Percentiles rank a stretch among this genome's conserved stretches.
Conservation (phyloP, 2,888 invertebrate species). For the Palloptera scutellata region DNA sequence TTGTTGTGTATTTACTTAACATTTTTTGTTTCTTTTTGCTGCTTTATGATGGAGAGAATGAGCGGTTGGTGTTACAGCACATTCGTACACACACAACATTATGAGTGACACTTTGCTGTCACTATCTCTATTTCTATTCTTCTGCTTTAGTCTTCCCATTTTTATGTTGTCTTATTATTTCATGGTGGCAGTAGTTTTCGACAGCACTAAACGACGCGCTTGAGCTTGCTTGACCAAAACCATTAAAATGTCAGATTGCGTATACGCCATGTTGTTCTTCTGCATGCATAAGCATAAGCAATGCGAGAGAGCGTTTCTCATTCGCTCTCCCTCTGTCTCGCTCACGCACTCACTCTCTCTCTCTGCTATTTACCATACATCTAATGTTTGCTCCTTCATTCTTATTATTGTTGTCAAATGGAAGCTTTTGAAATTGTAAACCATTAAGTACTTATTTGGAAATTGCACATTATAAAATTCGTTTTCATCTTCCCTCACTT, state of each 20-base stretch:
- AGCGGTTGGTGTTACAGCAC: no score
- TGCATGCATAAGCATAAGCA: constrained; percentile 9
- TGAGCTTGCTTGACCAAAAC: constrained; percentile 59
- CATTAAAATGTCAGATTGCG: constrained; percentile 57
- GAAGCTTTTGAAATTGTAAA: background rate
- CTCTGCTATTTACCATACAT: constrained; percentile 5
- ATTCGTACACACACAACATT: no score
- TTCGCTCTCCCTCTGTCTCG: constrained; percentile 36
- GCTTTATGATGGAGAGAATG: no score
- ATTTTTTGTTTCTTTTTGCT: no score
- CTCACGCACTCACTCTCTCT: constrained; percentile 40
- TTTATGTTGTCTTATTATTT: constrained; percentile 24
- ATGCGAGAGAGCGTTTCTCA: constrained; percentile 36
- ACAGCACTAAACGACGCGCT: constrained; percentile 47
- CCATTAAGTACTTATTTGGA: background rate
- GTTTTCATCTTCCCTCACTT: no score
- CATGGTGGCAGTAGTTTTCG: constrained; percentile 10
- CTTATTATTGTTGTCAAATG: constrained; percentile 5
- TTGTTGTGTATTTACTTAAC: no score
- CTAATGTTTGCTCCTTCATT: background rate
- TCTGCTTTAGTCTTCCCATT: constrained; percentile 39
- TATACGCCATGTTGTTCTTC: constrained; percentile 48
- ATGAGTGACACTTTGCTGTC: no score
- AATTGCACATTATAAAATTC: no score
- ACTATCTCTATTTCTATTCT: no score